Evolutionary conservation across 2,797 vertebrate genomes (phyloP), one percentile per base, ranked within the genome.

Genomic region (Pelodytes ibericus): DNA sequence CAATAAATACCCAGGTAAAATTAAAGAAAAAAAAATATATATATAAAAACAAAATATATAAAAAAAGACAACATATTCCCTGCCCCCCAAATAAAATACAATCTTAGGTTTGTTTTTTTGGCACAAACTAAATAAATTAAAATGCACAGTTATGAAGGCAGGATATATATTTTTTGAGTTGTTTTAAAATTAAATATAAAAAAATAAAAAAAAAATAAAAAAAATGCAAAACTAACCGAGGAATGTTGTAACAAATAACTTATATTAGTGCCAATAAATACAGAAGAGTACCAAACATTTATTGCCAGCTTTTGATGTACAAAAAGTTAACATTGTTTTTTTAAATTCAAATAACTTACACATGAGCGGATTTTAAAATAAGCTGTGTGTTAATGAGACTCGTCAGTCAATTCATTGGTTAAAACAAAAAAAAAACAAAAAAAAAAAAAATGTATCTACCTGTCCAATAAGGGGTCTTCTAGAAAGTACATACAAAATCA

Each of bases 1-100:
- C 91, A 94, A 95, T 94, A 94, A 95, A 96, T 94, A 95, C 89
- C 91, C 90, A 94, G 89, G 84, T 88, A 92, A 91, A 84, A 84
- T 90, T 88, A 86, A 92, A 89, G 81, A 91, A 90, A 88, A 86
- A 87, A 86, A 89, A 90, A 16, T 84, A 22, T 53, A 22, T 84
- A 90, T 88, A 91, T 7, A 53, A 58, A 83, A 83, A 84, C 82
- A 44, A 2, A 25, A 83, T 16, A 11, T 4, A 0, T 82, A 80
- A 81, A 78, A 75, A 62, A 70, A 87, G 81, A 88, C 70, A 82
- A 85, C 81, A 84, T 86, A 86, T 84, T 16, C 84, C 85, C 49
- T 7, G 2, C 9, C n/a, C 31, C 20, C 9, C 74, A 30, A 25
- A 0, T 0, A 18, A 31, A 10, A 6, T 80, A 80, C 79, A 79